These are phyloP conservation scores for Lasius platythorax DNA, from an alignment of 2,888 invertebrate genomes.

Conservation along the genomic window DNA sequence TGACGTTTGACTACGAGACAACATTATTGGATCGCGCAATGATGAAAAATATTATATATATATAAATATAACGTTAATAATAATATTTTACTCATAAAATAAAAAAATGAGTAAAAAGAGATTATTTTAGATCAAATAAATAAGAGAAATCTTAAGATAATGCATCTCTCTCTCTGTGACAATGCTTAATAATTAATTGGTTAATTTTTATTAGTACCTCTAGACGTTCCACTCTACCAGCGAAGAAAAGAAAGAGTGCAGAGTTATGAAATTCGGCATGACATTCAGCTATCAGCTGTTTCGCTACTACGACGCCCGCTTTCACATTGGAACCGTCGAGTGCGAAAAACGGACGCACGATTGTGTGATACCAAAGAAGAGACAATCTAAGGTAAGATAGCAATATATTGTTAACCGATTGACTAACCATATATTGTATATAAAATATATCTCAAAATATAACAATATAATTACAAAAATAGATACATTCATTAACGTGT, in stretches of 20 bases:
- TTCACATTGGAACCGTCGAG: slow-evolving; percentile 88
- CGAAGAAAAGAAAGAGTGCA: slow-evolving; percentile 90
- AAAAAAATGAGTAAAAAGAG: background rate
- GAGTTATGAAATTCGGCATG: slow-evolving; percentile 88
- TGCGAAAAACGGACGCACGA: slow-evolving; percentile 90
- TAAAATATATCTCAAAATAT: background rate
- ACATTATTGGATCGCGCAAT: background rate
- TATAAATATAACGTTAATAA: background rate
- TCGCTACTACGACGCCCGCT: slow-evolving; percentile 88
- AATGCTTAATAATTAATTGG: background rate
- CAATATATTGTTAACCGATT: background rate
- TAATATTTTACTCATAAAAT: background rate
- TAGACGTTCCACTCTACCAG: slow-evolving; percentile 88
- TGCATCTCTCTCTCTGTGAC: background rate
- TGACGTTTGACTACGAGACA: slow-evolving; percentile 87
- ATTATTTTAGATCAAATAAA: background rate
- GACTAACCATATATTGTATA: background rate
- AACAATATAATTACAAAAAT: background rate
- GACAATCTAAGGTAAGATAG: slow-evolving; percentile 70
- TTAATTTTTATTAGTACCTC: slow-evolving; percentile 86
- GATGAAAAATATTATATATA: background rate
- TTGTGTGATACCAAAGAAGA: slow-evolving; percentile 90
- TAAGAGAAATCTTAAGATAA: background rate
- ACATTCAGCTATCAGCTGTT: slow-evolving; percentile 87
- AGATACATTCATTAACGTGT: background rate